Evolutionary conservation across 2,797 vertebrate genomes (phyloP).

Genomic region (Lateolabrax maculatus): DNA sequence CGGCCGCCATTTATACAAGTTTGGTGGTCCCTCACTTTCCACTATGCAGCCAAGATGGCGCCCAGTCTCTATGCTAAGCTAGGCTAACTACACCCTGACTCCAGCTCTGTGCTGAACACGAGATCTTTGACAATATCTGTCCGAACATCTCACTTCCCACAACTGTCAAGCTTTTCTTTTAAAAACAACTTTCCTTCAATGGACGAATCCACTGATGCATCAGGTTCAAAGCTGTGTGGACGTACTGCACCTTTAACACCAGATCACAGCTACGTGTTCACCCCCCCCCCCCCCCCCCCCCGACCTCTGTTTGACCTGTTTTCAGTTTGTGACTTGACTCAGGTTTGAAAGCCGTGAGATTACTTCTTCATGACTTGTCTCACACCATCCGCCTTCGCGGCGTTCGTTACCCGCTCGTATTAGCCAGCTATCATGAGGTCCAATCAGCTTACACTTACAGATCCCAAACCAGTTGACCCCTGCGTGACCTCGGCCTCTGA

Average conservation of each 20-base stretch:
- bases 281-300: no score
- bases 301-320: constrained; percentile 25
- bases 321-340: constrained; percentile 11
- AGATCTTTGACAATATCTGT: no score
- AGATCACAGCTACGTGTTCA: background rate
- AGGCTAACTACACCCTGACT: no score
- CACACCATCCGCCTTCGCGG: background rate
- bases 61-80: no score
- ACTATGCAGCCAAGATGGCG: no score
- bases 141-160: no score
- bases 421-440: constrained; percentile 33
- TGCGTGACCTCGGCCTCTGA: background rate
- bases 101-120: no score
- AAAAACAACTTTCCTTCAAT: no score
- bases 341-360: constrained; percentile 36
- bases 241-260: background rate
- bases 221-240: background rate
- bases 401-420: constrained; percentile 25
- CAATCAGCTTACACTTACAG: constrained; percentile 38
- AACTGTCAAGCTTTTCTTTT: no score
- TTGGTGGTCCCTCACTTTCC: no score
- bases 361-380: constrained; percentile 42
- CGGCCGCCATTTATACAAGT: no score
- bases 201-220: no score
- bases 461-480: constrained; percentile 54